phyloP scores from a whole-genome alignment of 1,140 invertebrate genomes.

The Steinernema feltiae region DNA sequence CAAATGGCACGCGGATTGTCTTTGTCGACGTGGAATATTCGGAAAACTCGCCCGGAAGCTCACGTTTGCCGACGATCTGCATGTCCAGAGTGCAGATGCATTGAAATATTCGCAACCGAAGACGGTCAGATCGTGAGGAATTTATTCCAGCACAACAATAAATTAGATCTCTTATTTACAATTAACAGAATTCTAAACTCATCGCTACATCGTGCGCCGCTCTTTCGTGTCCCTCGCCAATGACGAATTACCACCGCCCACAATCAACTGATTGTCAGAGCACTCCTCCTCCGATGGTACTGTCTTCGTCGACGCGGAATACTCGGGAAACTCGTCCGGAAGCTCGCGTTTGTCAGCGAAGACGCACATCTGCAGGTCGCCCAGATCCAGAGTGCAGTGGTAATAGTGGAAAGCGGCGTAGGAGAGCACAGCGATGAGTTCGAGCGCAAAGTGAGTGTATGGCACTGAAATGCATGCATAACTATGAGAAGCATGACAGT shows the following conservation, averaged over 20 bases:
- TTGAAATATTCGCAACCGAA: too few relatives aligned
- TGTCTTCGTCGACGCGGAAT: not conserved
- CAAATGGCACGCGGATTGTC: too few relatives aligned
- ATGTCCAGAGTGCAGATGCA: too few relatives aligned
- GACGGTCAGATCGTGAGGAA: too few relatives aligned
- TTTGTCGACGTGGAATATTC: too few relatives aligned
- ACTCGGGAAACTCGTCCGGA: not conserved
- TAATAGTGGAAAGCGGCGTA: conserved; percentile 1
- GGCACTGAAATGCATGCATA: not conserved
- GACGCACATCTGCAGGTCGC: not conserved
- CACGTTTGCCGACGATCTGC: too few relatives aligned
- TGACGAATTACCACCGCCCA: not conserved
- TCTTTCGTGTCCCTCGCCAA: not conserved
- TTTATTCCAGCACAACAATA: too few relatives aligned
- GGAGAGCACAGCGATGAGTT: not conserved
- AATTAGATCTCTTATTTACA: not conserved
- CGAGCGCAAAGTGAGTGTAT: not conserved
- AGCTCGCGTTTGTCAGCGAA: not conserved
- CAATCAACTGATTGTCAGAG: not conserved
- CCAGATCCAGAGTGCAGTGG: not conserved
- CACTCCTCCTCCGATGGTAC: not conserved
- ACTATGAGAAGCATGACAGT: too few relatives aligned
- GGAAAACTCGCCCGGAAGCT: too few relatives aligned
- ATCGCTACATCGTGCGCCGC: not conserved
- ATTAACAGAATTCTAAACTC: not conserved